A percentile compares a stretch with the other conserved stretches of the same genome.
phyloP scores from a whole-genome alignment of 2,888 invertebrate genomes.

The Dryobotodes eremita region DNA sequence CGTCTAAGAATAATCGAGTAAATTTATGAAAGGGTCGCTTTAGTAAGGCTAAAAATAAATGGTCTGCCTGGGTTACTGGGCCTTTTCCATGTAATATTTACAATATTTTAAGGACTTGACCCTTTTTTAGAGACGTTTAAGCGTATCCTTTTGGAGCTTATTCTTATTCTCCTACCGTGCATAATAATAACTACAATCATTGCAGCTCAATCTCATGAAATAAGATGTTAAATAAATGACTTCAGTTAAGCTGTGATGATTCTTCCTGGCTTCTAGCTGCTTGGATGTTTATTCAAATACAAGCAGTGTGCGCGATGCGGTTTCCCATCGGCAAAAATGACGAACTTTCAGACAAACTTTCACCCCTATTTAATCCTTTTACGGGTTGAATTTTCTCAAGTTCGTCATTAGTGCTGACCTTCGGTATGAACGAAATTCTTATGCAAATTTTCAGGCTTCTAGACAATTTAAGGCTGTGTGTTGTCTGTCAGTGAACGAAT shows the following conservation, averaged over 20 bases:
- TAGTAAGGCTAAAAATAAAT: constrained; percentile 21
- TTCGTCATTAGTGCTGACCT: not conserved
- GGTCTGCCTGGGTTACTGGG: not conserved
- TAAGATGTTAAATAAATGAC: not conserved
- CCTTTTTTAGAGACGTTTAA: not conserved
- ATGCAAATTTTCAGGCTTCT: too few species aligned
- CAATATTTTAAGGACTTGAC: constrained; percentile 9
- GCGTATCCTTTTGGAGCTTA: not conserved
- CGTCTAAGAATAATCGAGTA: constrained; percentile 11
- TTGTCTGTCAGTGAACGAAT: not conserved
- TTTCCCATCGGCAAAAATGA: not conserved
- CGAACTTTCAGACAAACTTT: not conserved
- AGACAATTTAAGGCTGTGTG: not conserved
- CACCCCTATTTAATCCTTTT: too few species aligned
- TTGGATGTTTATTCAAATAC: not conserved
- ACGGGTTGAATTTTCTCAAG: not conserved
- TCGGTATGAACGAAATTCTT: not conserved
- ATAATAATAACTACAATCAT: too few species aligned
- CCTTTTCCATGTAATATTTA: not conserved
- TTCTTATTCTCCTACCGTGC: too few species aligned
- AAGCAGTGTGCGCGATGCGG: not conserved
- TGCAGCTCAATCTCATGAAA: not conserved
- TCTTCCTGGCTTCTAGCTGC: too few species aligned
- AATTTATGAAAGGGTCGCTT: constrained; percentile 16
- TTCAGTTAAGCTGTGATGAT: not conserved